Evolutionary conservation across 2,797 vertebrate species (phyloP).

Genomic region (Adrianichthys oophorus): DNA sequence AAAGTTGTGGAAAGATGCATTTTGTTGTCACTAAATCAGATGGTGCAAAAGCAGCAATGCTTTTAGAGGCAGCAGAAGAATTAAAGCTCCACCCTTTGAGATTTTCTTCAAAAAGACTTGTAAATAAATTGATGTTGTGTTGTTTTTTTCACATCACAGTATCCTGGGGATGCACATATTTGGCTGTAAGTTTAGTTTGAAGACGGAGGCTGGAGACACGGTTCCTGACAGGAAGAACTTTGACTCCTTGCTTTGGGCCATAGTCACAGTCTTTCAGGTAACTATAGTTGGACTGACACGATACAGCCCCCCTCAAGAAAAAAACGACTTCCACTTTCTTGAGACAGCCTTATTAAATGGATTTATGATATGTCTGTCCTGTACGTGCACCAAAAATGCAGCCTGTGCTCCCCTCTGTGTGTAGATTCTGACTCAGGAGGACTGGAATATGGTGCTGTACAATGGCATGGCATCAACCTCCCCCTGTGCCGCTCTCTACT

Average conservation of each 20-base stretch:
- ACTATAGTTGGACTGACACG: background rate
- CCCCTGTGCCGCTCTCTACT: conserved; percentile 95
- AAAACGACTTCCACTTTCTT: background rate
- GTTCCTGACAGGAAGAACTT: conserved; percentile 98
- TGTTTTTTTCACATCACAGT: conserved; percentile 65
- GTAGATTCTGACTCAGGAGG: conserved; percentile 98
- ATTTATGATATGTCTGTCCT: background rate
- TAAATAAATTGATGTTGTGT: background rate
- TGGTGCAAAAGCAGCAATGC: too few relatives aligned
- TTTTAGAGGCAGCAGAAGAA: too few relatives aligned
- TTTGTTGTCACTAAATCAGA: too few relatives aligned
- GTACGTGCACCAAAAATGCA: background rate
- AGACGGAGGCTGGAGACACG: conserved; percentile 92
- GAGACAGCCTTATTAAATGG: background rate
- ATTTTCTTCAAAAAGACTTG: too few relatives aligned
- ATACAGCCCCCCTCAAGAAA: background rate
- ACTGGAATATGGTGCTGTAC: conserved; percentile 98
- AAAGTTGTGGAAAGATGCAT: too few relatives aligned
- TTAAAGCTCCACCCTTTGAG: too few relatives aligned
- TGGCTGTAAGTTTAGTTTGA: conserved; percentile 96
- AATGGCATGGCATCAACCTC: conserved; percentile 98
- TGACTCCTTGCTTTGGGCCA: conserved; percentile 96
- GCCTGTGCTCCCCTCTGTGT: background rate
- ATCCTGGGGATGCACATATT: conserved; percentile 99
- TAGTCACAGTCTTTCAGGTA: conserved; percentile 97